phyloP scores from a whole-genome alignment of 2,113 vertebrate genomes.

The Recurvirostra avosetta region DNA sequence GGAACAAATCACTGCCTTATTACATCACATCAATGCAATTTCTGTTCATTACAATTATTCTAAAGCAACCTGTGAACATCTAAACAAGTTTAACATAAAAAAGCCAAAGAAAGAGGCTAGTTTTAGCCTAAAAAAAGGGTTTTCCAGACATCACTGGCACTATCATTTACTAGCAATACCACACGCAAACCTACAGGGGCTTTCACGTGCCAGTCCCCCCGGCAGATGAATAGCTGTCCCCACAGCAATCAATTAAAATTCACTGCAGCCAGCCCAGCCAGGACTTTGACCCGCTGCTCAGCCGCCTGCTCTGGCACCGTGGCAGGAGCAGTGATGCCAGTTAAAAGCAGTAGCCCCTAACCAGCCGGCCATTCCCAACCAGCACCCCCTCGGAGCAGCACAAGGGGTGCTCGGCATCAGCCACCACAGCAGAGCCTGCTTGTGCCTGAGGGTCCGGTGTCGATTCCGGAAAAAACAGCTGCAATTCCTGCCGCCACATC shows the following conservation, averaged over 20 bases:
- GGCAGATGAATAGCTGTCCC: rapidly evolving
- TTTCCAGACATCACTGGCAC: not conserved
- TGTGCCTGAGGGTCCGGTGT: not conserved
- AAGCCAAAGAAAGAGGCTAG: not conserved
- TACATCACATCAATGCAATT: not conserved
- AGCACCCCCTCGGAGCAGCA: not conserved
- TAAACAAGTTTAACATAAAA: not conserved
- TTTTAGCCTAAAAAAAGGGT: not conserved
- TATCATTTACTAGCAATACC: not conserved
- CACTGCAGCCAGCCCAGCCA: not conserved
- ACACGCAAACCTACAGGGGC: not conserved
- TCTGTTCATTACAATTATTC: not conserved
- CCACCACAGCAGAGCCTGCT: rapidly evolving
- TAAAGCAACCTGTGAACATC: not conserved
- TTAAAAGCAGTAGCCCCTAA: not conserved
- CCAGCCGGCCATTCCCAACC: not conserved
- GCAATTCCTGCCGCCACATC: not conserved
- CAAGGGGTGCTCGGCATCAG: not conserved
- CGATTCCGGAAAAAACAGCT: not conserved
- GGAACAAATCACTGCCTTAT: not conserved
- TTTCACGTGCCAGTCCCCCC: not conserved
- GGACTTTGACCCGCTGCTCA: not conserved
- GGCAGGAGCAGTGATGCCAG: not conserved
- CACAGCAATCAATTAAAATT: not conserved
- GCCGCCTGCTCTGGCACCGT: not conserved